Conservation (phyloP, 2,113 vertebrate species). For the Apus apus region DNA sequence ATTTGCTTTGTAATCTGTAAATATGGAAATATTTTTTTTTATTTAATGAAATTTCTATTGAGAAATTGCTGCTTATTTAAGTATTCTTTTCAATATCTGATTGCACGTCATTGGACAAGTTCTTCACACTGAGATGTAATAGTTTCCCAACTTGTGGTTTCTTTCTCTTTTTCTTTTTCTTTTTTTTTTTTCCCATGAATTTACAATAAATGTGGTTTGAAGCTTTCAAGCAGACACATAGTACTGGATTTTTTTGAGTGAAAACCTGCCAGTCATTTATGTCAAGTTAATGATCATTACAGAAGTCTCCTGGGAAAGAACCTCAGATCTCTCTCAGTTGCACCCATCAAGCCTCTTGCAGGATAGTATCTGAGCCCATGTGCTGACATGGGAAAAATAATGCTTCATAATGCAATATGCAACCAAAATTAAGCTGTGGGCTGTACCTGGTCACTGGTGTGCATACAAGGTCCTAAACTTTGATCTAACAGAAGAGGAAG, state of each 20-base stretch:
- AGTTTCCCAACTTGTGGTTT: constrained; percentile 59
- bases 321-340: background rate
- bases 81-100: constrained; percentile 53
- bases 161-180: constrained; percentile 60
- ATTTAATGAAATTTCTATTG: constrained; percentile 72
- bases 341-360: background rate
- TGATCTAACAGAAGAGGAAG: background rate
- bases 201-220: constrained; percentile 76
- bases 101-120: constrained; percentile 53
- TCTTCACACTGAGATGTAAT: constrained; percentile 62
- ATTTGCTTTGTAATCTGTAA: constrained; percentile 76
- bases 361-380: background rate
- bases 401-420: background rate
- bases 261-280: constrained; percentile 12
- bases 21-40: constrained; percentile 79
- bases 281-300: constrained; percentile 3
- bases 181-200: constrained; percentile 31
- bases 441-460: background rate
- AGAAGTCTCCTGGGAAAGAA: background rate
- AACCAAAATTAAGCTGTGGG: background rate
- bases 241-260: constrained; percentile 45
- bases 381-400: background rate
- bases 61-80: constrained; percentile 67
- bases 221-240: constrained; percentile 51
- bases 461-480: background rate